Evolutionary conservation across 2,797 vertebrate species (phyloP), one percentile per base, ranked within the genome.

Genomic region (Philypnodon macrostomus): DNA sequence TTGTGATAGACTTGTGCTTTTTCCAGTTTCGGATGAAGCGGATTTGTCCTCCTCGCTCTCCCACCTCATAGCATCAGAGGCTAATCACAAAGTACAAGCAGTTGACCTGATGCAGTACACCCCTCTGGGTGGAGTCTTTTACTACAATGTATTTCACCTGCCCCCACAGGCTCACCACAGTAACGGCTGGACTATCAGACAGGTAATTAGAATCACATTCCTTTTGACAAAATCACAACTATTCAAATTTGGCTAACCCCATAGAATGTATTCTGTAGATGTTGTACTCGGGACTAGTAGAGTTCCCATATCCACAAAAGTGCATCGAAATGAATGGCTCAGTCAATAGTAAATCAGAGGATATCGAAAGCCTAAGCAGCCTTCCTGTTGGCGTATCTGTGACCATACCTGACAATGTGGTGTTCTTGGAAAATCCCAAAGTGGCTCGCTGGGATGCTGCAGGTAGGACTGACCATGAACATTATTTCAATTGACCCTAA

Each of bases 101-200:
- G 88, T 93, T 47, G 92, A 98, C 69, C 30, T 94, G 72, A 80
- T 70, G 36, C 89, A 87, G 46, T 94, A 90, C 73, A 79, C 72
- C 0, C 76, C 87, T 0, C 51, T 98, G 67, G 95, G 96, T 0
- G 95, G 96, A 0, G 85, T 97, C 49, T 93, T 90, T 70, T 91
- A 90, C 61, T 91, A 88, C 0, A 79, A 92, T 0, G 67, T 76
- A 0, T 89, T 95, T 62, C 73, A 72, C 40, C 84, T 98, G 16
- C 95, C 93, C 0, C 92, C 91, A 0, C 94, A 94, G 69, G 76
- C 77, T 57, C 67, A 64, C 1, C 60, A 71, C 0, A 21, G 82
- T 53, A 87, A 77, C 0, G 82, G 80, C 54, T 98, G 95, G 93
- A 85, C 81, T 41, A 85, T 95, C 2, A 86, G 89, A 80, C 83